These are phyloP conservation scores for Malacosoma neustria DNA, from an alignment of 2,888 invertebrate genomes.

Conservation along the genomic window DNA sequence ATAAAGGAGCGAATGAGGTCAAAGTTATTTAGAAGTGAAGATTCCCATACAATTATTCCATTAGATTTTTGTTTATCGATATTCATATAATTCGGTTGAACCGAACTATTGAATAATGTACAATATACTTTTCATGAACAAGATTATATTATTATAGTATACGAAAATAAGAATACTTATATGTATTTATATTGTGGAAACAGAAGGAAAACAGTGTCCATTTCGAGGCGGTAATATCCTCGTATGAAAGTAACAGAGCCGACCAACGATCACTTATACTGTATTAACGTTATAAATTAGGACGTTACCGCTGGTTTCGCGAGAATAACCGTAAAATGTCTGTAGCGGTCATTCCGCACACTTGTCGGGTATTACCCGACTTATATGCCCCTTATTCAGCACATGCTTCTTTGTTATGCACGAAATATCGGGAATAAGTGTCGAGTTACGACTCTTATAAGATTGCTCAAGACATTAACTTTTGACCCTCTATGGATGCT, in stretches of 20 bases:
- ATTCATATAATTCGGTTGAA: no score
- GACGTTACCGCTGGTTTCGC: conserved; percentile 57
- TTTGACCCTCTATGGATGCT: no score
- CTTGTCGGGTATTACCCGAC: conserved; percentile 35
- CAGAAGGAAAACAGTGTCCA: neutral
- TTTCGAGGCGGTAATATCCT: neutral
- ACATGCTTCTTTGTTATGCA: conserved; percentile 30
- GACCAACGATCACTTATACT: conserved; percentile 42
- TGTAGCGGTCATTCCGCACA: conserved; percentile 52
- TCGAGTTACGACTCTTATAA: conserved; percentile 15
- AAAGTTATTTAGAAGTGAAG: no score
- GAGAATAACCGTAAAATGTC: conserved; percentile 65
- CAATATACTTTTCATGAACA: no score
- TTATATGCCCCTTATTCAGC: conserved; percentile 33
- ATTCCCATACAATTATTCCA: no score
- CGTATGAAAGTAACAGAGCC: conserved; percentile 8
- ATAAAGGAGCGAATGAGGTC: no score
- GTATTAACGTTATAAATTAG: conserved; percentile 73
- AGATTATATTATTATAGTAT: no score
- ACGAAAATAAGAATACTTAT: no score
- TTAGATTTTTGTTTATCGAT: no score
- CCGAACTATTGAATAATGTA: no score
- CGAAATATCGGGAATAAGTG: conserved; percentile 21
- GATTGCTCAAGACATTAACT: no score
- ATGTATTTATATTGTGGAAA: neutral